A percentile compares a stretch with the other conserved stretches of the same genome.
phyloP scores from a whole-genome alignment of 2,888 invertebrate species.

The Psococerastis gibbosa region DNA sequence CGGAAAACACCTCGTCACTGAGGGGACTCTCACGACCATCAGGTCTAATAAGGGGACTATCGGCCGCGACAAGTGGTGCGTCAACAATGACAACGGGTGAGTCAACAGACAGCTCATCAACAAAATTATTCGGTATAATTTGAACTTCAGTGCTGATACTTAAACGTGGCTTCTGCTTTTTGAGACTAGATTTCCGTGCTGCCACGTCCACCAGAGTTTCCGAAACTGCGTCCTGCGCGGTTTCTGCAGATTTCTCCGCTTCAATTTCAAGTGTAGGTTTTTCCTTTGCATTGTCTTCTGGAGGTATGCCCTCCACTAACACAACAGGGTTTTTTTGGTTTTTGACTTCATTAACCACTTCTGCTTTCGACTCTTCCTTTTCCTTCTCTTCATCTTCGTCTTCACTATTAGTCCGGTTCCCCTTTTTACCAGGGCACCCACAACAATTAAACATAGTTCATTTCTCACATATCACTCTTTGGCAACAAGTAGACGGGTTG shows the following conservation, averaged over 20 bases:
- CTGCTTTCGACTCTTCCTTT: conserved; percentile 4
- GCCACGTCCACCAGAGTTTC: background rate
- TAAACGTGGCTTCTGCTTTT: conserved; percentile 3
- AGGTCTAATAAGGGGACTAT: background rate
- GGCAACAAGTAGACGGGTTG: too few species aligned
- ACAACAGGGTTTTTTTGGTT: conserved; percentile 7
- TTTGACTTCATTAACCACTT: conserved; percentile 7
- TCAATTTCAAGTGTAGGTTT: background rate
- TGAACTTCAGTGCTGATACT: conserved; percentile 5
- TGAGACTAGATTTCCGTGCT: conserved; percentile 4
- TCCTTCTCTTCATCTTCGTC: conserved; percentile 13
- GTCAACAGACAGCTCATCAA: conserved; percentile 1
- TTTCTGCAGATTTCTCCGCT: conserved; percentile 6
- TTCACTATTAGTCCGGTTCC: conserved; percentile 11
- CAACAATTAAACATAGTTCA: conserved; percentile 16
- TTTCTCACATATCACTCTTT: too few species aligned
- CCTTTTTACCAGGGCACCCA: conserved; percentile 15
- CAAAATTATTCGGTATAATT: conserved; percentile 2
- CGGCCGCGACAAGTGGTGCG: conserved; percentile 1
- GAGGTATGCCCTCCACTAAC: too few species aligned
- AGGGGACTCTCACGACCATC: background rate
- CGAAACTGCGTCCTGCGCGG: background rate
- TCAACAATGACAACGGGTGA: background rate
- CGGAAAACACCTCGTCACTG: background rate
- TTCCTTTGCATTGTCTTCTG: conserved; percentile 2